A percentile compares a stretch with the other conserved stretches of the same genome.
These are phyloP conservation scores for Acanthurus leucopareius DNA, from an alignment of 2,797 vertebrate species.

Conservation along the genomic window DNA sequence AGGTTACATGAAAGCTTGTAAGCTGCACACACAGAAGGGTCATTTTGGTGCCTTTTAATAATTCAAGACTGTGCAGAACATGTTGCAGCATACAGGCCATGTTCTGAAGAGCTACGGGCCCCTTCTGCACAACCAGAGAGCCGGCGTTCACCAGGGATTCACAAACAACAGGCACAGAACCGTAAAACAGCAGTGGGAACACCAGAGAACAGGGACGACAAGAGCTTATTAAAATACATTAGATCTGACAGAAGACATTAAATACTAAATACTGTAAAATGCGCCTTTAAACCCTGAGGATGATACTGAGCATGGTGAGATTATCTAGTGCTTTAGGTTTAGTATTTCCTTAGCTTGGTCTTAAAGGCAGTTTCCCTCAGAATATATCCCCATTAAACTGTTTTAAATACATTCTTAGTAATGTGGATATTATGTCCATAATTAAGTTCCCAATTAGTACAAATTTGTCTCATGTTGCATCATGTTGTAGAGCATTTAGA, in stretches of 20 bases:
- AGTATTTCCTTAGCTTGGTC: not conserved
- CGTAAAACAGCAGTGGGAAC: constrained; percentile 3
- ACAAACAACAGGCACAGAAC: constrained; percentile 8
- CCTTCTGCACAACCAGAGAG: constrained; percentile 16
- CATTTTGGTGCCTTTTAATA: constrained; percentile 57
- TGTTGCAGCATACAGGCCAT: constrained; percentile 25
- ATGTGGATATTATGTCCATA: not conserved
- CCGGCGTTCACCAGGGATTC: not conserved
- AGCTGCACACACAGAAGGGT: not conserved
- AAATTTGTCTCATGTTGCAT: not conserved
- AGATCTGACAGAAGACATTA: constrained; percentile 36
- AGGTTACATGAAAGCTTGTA: not conserved
- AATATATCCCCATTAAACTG: not conserved
- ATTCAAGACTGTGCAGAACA: constrained; percentile 55
- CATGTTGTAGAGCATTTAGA: too few species aligned
- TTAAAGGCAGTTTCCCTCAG: not conserved
- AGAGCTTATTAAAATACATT: constrained; percentile 40
- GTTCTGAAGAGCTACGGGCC: constrained; percentile 37
- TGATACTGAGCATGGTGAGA: not conserved
- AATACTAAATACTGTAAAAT: constrained; percentile 23
- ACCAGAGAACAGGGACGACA: constrained; percentile 8
- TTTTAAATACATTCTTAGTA: not conserved
- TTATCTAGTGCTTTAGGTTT: not conserved
- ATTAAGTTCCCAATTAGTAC: not conserved
- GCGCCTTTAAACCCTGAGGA: not conserved